Evolutionary conservation across 2,113 vertebrate genomes (phyloP).

Genomic region (Hylia prasina): DNA sequence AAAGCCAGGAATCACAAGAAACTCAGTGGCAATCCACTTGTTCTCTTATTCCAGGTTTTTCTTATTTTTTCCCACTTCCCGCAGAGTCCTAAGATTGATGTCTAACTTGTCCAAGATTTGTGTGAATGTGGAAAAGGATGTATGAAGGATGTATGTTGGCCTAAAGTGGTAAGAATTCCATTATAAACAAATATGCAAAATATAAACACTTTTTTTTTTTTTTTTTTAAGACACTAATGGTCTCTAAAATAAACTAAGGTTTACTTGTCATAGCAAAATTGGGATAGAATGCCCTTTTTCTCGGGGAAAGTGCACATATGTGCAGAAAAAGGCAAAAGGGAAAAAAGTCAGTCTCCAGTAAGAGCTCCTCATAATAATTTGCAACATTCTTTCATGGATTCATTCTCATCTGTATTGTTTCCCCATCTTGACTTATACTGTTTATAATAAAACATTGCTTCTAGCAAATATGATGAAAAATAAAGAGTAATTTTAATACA

Average conservation of each 20-base stretch:
- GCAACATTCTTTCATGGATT: not conserved
- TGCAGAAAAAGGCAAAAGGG: not conserved
- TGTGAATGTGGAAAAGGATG: not conserved
- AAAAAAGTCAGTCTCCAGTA: not conserved
- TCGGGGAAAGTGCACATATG: not conserved
- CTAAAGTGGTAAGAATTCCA: not conserved
- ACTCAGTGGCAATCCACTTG: not conserved
- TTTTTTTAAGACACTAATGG: not conserved
- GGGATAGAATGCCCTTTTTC: not conserved
- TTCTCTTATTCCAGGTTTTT: not conserved
- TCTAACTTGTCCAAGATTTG: not conserved
- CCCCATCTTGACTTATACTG: not conserved
- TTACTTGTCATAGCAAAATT: not conserved
- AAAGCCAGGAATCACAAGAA: not conserved
- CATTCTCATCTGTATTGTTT: not conserved
- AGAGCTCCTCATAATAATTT: not conserved
- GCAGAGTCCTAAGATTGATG: not conserved
- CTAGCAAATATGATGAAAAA: constrained; percentile 23
- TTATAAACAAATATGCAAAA: not conserved
- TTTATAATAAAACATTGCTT: constrained; percentile 24
- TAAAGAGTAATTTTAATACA: not conserved
- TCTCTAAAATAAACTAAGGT: not conserved
- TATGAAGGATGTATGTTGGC: not conserved
- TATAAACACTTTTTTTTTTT: not conserved
- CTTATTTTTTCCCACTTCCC: not conserved